Base-by-base conservation (phyloP, 2,113 vertebrate genomes). In the Aplodontia rufa region DNA sequence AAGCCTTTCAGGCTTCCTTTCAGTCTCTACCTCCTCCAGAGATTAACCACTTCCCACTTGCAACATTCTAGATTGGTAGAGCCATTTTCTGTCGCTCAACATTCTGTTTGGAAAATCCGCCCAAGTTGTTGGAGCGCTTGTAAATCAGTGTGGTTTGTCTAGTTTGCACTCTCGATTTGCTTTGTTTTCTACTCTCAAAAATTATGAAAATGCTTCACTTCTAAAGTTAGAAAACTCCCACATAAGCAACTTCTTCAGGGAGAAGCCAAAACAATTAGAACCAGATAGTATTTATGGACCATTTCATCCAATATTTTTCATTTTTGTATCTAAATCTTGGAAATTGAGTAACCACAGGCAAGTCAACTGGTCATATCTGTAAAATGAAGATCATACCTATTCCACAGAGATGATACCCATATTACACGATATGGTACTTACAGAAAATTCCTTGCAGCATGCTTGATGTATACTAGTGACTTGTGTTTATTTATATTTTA, bases 161-260 rank as follows among this genome's bases (percentile, higher is more conserved):
- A 24, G 14, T 26, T 83, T 76, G 32, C 1, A 32, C 24, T 16
- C 6, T 89, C 22, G 13, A 90, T 94, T 81, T 91, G 30, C 14
- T 94, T 92, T 72, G 17, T 35, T 96, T 75, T 84, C 30, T 16
- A 45, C 26, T 55, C 28, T 80, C 35, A 55, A 69, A 86, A 92
- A 79, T 91, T 94, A 78, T 62, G 22, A 89, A 82, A 94, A 82
- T 76, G 10, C 1, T 90, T 91, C 66, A 76, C 6, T 91, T 91
- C 11, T 14, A 82, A 96, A 89, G 17, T 93, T 81, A 71, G 22
- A 91, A 76, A 37, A 80, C 40, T 55, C 12, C 26, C 68, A 60
- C 5, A 42, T n/a, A 26, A 47, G 26, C 42, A 40, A 42, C n/a
- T 8, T 55, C 10, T 49, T 88, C 49, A 76, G 17, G 11, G 11